Percentiles rank a stretch among this genome's conserved stretches.
Conservation (phyloP, 2,888 invertebrate genomes). For the Pogonocherus hispidulus region DNA sequence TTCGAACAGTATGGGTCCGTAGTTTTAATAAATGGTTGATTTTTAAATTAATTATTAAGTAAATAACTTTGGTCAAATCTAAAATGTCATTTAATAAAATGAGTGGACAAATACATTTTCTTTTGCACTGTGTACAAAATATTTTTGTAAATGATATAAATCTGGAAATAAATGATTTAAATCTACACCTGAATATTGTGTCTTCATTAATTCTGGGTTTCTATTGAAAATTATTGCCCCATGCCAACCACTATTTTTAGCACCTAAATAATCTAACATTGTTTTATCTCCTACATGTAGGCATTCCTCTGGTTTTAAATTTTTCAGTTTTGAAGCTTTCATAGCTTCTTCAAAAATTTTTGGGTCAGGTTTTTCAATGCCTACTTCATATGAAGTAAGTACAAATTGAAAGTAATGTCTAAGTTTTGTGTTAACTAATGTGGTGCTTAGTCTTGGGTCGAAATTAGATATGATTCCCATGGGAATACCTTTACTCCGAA, state of each 20-base stretch:
- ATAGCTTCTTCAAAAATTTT: conserved; percentile 80
- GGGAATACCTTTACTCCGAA: conserved; percentile 69
- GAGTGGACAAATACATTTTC: conserved; percentile 50
- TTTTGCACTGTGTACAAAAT: conserved; percentile 56
- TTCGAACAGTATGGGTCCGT: no score
- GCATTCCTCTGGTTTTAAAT: conserved; percentile 74
- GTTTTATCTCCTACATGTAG: conserved; percentile 88
- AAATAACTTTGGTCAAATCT: no score
- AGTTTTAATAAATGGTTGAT: no score
- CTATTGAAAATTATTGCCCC: conserved; percentile 71
- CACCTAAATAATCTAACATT: conserved; percentile 83
- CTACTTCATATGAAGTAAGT: conserved; percentile 82
- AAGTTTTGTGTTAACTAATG: conserved; percentile 78
- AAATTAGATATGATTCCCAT: conserved; percentile 91
- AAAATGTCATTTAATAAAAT: no score
- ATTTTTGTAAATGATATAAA: conserved; percentile 71
- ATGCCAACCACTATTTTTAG: conserved; percentile 83
- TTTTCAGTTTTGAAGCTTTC: conserved; percentile 66
- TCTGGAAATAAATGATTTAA: conserved; percentile 68
- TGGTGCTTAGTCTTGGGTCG: conserved; percentile 82
- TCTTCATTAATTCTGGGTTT: conserved; percentile 60
- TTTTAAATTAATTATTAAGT: no score
- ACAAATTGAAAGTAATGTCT: conserved; percentile 83
- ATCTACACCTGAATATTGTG: conserved; percentile 68
- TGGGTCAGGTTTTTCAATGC: conserved; percentile 81